Conservation (phyloP, 1,140 invertebrate species). For the Drosophila ambigua region DNA sequence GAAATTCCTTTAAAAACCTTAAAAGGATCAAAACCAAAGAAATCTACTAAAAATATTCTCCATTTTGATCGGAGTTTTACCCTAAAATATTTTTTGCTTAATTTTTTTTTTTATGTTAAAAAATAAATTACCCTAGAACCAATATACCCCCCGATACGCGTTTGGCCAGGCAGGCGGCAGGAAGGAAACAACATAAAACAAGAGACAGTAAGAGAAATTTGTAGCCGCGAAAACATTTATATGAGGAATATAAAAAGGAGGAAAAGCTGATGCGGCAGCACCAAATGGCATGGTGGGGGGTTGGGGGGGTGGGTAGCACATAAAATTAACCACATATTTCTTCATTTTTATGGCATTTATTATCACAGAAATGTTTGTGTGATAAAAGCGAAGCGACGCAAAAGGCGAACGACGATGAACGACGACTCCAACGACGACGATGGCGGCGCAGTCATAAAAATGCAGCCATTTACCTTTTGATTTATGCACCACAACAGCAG, state of each 20-base stretch:
- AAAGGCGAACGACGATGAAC: conserved; percentile 73
- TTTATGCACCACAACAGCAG: conserved; percentile 73
- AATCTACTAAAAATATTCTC: background rate
- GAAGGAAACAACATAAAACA: conserved; percentile 42
- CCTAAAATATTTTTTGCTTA: too few species aligned
- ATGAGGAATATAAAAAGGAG: conserved; percentile 76
- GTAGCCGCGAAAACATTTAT: conserved; percentile 79
- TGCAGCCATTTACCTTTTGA: conserved; percentile 82
- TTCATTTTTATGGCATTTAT: conserved; percentile 83
- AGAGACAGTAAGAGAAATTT: conserved; percentile 57
- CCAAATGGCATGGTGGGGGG: conserved; percentile 1
- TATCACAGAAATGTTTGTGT: conserved; percentile 82
- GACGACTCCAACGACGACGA: conserved; percentile 36
- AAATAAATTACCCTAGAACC: background rate
- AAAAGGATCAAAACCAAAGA: too few species aligned
- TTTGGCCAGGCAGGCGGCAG: conserved; percentile 3
- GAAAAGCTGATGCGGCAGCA: conserved; percentile 27
- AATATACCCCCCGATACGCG: conserved; percentile 19
- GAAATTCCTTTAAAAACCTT: too few species aligned
- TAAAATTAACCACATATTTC: conserved; percentile 83
- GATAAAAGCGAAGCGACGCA: conserved; percentile 75
- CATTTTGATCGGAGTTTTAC: too few species aligned
- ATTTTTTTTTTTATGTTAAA: background rate
- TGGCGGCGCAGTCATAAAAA: conserved; percentile 79
- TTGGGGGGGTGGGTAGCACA: conserved; percentile 49